phyloP scores from a whole-genome alignment of 2,113 vertebrate genomes.

The Uropsilus gracilis region DNA sequence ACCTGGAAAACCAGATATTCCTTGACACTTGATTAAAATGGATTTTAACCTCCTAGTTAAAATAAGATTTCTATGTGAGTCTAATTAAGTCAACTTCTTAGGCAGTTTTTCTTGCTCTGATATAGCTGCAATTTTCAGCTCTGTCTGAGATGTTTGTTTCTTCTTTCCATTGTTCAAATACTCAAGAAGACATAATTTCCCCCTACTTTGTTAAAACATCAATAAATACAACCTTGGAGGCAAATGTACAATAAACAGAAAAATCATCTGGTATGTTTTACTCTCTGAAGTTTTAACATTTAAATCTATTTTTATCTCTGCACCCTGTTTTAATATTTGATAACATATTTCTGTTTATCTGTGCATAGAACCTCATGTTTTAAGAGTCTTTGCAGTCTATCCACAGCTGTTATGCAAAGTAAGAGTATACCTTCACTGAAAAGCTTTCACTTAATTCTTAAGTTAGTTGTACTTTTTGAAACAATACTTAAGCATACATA shows the following conservation, averaged over 20 bases:
- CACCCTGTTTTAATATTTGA: neutral
- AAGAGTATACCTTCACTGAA: neutral
- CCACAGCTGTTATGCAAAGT: neutral
- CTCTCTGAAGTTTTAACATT: constrained; percentile 18
- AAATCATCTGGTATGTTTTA: neutral
- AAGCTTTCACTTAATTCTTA: neutral
- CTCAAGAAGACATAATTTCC: neutral
- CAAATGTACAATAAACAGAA: neutral
- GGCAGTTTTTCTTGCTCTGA: neutral
- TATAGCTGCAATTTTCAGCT: neutral
- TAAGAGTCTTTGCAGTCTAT: neutral
- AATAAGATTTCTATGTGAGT: neutral
- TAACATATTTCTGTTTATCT: neutral
- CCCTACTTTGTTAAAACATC: neutral
- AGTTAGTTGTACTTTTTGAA: neutral
- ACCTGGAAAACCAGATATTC: neutral
- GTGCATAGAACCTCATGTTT: neutral
- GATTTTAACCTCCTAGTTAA: neutral
- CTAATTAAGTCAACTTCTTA: neutral
- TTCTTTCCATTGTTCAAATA: neutral
- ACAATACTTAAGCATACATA: neutral
- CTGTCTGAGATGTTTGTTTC: neutral
- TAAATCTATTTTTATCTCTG: neutral
- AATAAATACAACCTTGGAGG: neutral
- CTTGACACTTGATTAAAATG: neutral